A percentile compares a stretch with the other conserved stretches of the same genome.
Evolutionary conservation across 1,140 invertebrate genomes (phyloP).

Genomic region (Bactericera cockerelli): DNA sequence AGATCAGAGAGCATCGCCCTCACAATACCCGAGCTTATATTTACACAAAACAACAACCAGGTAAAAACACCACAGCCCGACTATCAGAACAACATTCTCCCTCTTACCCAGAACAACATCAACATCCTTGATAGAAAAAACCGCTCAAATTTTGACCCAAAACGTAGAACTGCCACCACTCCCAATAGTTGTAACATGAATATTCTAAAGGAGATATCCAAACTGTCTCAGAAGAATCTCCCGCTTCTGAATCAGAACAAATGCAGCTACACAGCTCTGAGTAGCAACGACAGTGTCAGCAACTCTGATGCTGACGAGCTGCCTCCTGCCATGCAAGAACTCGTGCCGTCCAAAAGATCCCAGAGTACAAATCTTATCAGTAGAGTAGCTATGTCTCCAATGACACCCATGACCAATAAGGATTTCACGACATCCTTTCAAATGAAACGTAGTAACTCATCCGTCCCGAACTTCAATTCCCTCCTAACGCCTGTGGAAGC

Average conservation of each 20-base stretch:
- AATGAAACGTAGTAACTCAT: constrained; percentile 14
- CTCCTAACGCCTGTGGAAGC: constrained; percentile 47
- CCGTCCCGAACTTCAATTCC: constrained; percentile 17
- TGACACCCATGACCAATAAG: constrained; percentile 7
- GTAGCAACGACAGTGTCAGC: constrained; percentile 23
- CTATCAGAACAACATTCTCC: background rate
- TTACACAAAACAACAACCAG: constrained; percentile 16
- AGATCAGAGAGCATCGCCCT: constrained; percentile 45
- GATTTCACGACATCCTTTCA: constrained; percentile 27
- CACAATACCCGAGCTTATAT: constrained; percentile 39
- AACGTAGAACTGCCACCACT: constrained; percentile 14
- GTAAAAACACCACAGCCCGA: background rate
- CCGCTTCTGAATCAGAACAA: constrained; percentile 43
- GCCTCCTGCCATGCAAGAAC: constrained; percentile 36
- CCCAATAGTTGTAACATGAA: constrained; percentile 27
- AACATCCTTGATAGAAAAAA: constrained; percentile 1
- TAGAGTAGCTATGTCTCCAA: constrained; percentile 20
- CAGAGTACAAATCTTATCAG: constrained; percentile 42
- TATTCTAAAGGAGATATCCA: constrained; percentile 53
- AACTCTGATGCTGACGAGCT: constrained; percentile 18
- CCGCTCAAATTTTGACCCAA: background rate
- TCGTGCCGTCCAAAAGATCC: constrained; percentile 32
- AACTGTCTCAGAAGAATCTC: constrained; percentile 53
- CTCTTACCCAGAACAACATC: background rate
- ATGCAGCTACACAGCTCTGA: constrained; percentile 54